Percentiles rank a stretch among this genome's conserved stretches.
phyloP scores from a whole-genome alignment of 1,140 invertebrate species.

The Drosophila leontia region DNA sequence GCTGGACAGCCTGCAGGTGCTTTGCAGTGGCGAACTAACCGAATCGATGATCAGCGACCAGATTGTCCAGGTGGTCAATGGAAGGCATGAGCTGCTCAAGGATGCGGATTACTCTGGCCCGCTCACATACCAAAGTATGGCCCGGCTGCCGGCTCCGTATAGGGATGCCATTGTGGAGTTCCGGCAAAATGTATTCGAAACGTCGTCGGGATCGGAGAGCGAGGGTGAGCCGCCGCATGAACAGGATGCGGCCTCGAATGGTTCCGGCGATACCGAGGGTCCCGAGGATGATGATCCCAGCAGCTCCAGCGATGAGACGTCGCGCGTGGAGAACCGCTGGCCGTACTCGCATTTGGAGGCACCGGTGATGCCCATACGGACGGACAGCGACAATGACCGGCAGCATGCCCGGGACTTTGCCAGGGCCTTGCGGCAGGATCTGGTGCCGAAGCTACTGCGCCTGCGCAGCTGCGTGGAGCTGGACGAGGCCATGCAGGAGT shows the following conservation, averaged over 20 bases:
- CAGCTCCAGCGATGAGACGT: conserved; percentile 82
- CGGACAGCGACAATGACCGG: conserved; percentile 81
- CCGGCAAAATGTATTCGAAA: conserved; percentile 86
- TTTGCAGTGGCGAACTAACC: conserved; percentile 90
- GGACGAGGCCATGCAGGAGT: conserved; percentile 95
- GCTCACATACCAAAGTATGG: conserved; percentile 93
- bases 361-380: conserved; percentile 75
- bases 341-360: conserved; percentile 83
- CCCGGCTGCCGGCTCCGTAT: conserved; percentile 92
- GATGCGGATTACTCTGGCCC: conserved; percentile 94
- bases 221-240: conserved; percentile 86
- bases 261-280: conserved; percentile 90
- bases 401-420: conserved; percentile 84
- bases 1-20: conserved; percentile 92
- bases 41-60: conserved; percentile 85
- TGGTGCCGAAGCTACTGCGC: conserved; percentile 88
- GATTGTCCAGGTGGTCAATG: conserved; percentile 88
- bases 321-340: conserved; percentile 81
- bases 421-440: conserved; percentile 86
- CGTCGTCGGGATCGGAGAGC: conserved; percentile 86
- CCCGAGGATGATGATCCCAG: conserved; percentile 87
- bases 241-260: conserved; percentile 86
- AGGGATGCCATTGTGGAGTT: conserved; percentile 87
- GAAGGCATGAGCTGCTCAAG: conserved; percentile 90
- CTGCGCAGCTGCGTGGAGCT: conserved; percentile 87